phyloP scores from a whole-genome alignment of 2,797 vertebrate genomes.

The Gila robusta region DNA sequence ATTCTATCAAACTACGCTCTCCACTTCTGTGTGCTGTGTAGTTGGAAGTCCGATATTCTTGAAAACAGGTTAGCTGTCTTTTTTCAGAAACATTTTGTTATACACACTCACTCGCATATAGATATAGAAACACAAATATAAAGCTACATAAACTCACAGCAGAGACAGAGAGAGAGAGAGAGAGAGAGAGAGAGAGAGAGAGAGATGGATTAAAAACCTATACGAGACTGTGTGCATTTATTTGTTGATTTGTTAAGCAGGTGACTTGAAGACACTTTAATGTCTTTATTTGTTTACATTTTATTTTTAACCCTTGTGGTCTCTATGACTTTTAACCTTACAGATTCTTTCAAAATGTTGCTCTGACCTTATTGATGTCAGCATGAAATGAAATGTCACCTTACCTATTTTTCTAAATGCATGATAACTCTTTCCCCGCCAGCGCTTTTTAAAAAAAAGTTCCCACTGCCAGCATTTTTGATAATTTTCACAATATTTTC shows the following conservation, averaged over 20 bases:
- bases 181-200: slow-evolving; percentile 65
- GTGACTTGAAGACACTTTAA: slow-evolving; percentile 65
- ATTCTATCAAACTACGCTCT: slow-evolving; percentile 27
- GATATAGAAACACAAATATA: neutral
- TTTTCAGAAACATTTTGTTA: slow-evolving; percentile 39
- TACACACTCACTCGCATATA: neutral
- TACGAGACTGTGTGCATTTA: slow-evolving; percentile 68
- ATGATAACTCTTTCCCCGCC: too few relatives aligned
- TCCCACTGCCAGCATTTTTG: too few relatives aligned
- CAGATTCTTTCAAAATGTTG: neutral
- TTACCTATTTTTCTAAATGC: neutral
- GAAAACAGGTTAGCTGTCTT: slow-evolving; percentile 14
- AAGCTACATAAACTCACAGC: slow-evolving; percentile 12
- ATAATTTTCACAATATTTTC: too few relatives aligned
- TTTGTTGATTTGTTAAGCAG: slow-evolving; percentile 65
- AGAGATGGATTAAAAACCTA: slow-evolving; percentile 65
- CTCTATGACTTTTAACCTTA: neutral
- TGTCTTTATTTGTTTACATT: neutral
- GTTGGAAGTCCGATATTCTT: slow-evolving; percentile 16
- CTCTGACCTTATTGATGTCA: neutral
- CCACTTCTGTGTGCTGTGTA: neutral
- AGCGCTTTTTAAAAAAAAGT: too few relatives aligned
- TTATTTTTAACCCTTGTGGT: neutral
- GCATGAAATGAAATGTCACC: neutral
- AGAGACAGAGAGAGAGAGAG: slow-evolving; percentile 46